Base-by-base conservation (phyloP, 2,888 invertebrate genomes). In the Melanostoma scalare region DNA sequence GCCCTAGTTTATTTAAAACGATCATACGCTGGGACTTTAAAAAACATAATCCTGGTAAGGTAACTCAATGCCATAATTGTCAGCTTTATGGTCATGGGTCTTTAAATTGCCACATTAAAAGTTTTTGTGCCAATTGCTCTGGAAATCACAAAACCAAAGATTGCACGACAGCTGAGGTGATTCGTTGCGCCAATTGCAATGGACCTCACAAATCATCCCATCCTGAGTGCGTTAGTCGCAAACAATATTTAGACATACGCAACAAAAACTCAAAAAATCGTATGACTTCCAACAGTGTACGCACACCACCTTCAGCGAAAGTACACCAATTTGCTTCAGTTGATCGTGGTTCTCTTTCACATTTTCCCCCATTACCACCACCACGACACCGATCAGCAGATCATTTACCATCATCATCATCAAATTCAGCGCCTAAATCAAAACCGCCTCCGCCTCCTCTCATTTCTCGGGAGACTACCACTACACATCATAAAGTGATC, bases 71-170 rank as follows among this genome's bases (percentile, higher is more conserved):
- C 30, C 40, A 53, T 33, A 68, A 68, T 42, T 55, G 67, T 9
- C 44, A 68, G 53, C 40, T 68, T 50, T 65, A 52, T 31, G 52
- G 52, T 4, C 65, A 65, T 52, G 52, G 65, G 6, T 50, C 65
- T 5, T 38, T 33, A 10, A 31, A 44, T 44, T 68, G 67, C 36
- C 52, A 65, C 31, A 48, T 65, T 30, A 55, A 55, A 10, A 67
- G 53, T 35, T 67, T 67, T 33, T 67, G 67, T 53, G 67, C 53
- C 3, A n/a, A 40, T 35, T 68, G 68, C n/a, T 33, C 68, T 31
- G 53, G 67, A 4, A 53, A 33, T 3, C 42, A 42, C 36, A 10
- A 33, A n/a, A 63, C 63, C 2, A 20, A 20, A 20, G 33, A 31
- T 4, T 31, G 30, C 42, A 58, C 20, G 20, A 30, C 6, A 3